Percentiles rank a stretch among this genome's conserved stretches.
phyloP scores from a whole-genome alignment of 2,888 invertebrate species.

The Amiota communis region DNA sequence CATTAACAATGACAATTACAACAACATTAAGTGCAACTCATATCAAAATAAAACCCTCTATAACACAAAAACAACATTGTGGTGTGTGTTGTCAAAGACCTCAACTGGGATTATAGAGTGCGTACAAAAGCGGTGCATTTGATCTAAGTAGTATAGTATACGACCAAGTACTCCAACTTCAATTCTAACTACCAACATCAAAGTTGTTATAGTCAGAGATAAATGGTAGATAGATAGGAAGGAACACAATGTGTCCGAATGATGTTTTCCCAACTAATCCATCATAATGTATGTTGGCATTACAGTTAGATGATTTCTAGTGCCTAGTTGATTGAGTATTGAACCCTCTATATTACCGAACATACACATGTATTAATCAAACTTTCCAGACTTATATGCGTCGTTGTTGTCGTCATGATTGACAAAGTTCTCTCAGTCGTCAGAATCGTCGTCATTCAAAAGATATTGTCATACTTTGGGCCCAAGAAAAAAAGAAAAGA shows the following conservation, averaged over 20 bases:
- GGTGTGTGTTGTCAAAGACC: constrained; percentile 65
- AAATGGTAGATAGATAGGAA: not conserved
- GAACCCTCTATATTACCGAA: too few species aligned
- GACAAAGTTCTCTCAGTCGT: not conserved
- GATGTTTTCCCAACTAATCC: constrained; percentile 52
- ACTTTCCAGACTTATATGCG: too few species aligned
- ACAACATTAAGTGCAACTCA: not conserved
- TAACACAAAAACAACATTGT: constrained; percentile 41
- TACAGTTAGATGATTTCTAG: constrained; percentile 12
- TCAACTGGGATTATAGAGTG: constrained; percentile 71
- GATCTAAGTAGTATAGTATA: constrained; percentile 43
- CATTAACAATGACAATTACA: constrained; percentile 4
- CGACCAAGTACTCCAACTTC: not conserved
- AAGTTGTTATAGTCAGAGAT: not conserved
- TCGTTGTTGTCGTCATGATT: too few species aligned
- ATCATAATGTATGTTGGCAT: constrained; percentile 42
- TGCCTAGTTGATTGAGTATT: not conserved
- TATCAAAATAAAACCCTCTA: constrained; percentile 5
- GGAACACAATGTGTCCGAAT: not conserved
- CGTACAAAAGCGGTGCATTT: constrained; percentile 58
- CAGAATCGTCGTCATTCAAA: not conserved
- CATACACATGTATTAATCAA: too few species aligned
- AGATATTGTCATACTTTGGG: constrained; percentile 16
- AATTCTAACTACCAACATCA: constrained; percentile 2
- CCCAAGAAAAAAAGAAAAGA: not conserved